Conservation (phyloP, 2,113 vertebrate species). For the Planiliza haematocheilus region DNA sequence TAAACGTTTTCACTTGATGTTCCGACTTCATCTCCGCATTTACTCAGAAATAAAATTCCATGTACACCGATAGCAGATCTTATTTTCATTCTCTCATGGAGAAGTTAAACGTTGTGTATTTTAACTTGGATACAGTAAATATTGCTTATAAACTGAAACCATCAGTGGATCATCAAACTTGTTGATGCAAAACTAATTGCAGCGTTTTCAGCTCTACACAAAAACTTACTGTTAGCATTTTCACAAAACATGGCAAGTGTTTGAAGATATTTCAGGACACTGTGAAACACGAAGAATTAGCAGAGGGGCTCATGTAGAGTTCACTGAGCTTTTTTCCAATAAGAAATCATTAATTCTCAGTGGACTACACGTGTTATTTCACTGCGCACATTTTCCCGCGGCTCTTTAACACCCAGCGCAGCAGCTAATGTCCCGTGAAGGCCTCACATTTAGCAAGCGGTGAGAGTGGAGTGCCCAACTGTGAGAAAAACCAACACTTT, state of each 20-base stretch:
- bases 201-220: not conserved
- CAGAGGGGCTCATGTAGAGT: not conserved
- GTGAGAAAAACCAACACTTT: slow-evolving; percentile 56
- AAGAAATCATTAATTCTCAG: slow-evolving; percentile 33
- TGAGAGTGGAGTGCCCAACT: slow-evolving; percentile 36
- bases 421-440: slow-evolving; percentile 60
- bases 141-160: too few relatives aligned
- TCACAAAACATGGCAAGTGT: not conserved
- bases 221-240: too few relatives aligned
- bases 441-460: slow-evolving; percentile 46
- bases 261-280: too few relatives aligned
- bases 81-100: too few relatives aligned
- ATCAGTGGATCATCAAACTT: too few relatives aligned
- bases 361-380: slow-evolving; percentile 46
- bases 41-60: too few relatives aligned
- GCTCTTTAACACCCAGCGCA: slow-evolving; percentile 61
- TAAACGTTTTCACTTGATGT: too few relatives aligned
- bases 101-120: too few relatives aligned
- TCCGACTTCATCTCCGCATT: too few relatives aligned
- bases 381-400: slow-evolving; percentile 51
- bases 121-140: too few relatives aligned
- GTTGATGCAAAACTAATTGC: too few relatives aligned
- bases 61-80: too few relatives aligned
- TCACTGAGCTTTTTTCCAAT: not conserved
- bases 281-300: not conserved